Conservation (phyloP, 2,888 invertebrate genomes). For the Tenthredo livida region DNA sequence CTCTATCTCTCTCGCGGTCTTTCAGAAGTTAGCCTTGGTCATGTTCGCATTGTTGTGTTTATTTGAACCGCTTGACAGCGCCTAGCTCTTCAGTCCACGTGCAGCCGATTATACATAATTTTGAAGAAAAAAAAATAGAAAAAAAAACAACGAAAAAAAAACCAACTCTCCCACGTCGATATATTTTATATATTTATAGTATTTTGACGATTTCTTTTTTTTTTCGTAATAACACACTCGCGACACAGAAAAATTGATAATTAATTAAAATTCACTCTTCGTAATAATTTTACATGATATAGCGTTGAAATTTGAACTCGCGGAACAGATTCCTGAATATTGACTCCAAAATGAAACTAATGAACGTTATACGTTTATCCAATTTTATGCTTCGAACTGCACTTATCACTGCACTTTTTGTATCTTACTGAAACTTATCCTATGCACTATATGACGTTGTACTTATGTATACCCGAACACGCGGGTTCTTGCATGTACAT, state of each 20-base stretch:
- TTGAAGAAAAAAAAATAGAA: background rate
- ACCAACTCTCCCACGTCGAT: background rate
- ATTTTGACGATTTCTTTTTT: background rate
- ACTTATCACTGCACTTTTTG: background rate
- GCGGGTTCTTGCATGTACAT: background rate
- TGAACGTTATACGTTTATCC: too few species aligned
- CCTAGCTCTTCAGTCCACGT: slow-evolving; percentile 28
- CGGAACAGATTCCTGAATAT: too few species aligned
- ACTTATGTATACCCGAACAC: background rate
- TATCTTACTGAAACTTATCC: background rate
- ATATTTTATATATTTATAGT: background rate
- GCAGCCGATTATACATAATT: slow-evolving; percentile 14
- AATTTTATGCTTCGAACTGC: background rate
- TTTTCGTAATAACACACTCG: background rate
- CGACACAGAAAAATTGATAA: background rate
- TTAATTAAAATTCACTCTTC: background rate
- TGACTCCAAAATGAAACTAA: too few species aligned
- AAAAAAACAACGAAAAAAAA: too few species aligned
- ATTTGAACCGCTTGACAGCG: slow-evolving; percentile 46
- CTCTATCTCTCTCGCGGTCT: background rate
- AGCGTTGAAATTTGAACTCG: too few species aligned
- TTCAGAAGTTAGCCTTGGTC: slow-evolving; percentile 46
- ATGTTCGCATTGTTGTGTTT: slow-evolving; percentile 44
- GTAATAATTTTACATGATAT: too few species aligned
- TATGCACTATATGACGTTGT: background rate